phyloP scores from a whole-genome alignment of 2,888 invertebrate species.

The Phaonia tiefii region DNA sequence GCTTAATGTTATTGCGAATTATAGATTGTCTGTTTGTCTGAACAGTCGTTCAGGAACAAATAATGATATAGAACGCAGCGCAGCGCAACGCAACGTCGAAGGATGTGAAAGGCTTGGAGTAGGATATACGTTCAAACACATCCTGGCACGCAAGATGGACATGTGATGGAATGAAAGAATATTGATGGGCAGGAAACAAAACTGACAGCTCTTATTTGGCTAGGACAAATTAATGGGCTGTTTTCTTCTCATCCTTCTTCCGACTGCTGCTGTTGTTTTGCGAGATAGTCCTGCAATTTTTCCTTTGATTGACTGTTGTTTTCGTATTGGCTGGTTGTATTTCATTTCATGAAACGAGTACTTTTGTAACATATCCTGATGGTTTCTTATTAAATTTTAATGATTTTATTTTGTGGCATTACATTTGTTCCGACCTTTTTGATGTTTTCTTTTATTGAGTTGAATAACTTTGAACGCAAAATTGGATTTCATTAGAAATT shows the following conservation, averaged over 20 bases:
- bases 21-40: conserved; percentile 58
- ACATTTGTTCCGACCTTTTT: conserved; percentile 12
- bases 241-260: not conserved
- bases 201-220: conserved; percentile 52
- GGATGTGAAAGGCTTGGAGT: conserved; percentile 9
- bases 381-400: conserved; percentile 52
- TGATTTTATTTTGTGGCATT: conserved; percentile 25
- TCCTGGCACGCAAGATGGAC: conserved; percentile 47
- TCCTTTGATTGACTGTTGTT: conserved; percentile 51
- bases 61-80: conserved; percentile 35
- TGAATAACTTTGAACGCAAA: not conserved
- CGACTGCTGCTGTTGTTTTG: not conserved
- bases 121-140: not conserved
- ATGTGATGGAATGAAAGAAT: conserved; percentile 54
- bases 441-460: conserved; percentile 8
- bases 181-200: conserved; percentile 53
- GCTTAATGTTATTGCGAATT: conserved; percentile 64
- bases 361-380: conserved; percentile 17
- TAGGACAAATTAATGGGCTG: conserved; percentile 2
- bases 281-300: conserved; percentile 3
- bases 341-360: conserved; percentile 12
- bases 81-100: conserved; percentile 7
- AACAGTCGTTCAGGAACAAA: conserved; percentile 49
- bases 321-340: conserved; percentile 23
- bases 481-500: too few relatives aligned